These are phyloP conservation scores for Leptoclinus maculatus DNA, from an alignment of 2,797 vertebrate genomes.

Conservation along the genomic window DNA sequence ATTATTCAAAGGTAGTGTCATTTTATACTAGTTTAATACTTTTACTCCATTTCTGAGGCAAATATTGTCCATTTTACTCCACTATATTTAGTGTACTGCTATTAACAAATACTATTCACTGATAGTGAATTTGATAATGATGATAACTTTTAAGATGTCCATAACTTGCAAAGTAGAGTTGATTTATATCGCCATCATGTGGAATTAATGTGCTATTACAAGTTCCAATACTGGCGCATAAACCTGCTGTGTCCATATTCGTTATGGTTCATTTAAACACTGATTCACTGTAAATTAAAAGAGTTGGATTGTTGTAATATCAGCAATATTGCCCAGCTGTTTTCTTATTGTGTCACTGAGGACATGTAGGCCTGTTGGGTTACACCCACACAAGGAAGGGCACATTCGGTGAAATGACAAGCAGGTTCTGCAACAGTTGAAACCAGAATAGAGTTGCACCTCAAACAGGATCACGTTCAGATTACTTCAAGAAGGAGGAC, in stretches of 20 bases:
- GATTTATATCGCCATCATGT: constrained; percentile 7
- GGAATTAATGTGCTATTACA: background rate
- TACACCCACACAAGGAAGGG: constrained; percentile 60
- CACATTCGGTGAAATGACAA: constrained; percentile 16
- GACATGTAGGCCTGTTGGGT: background rate
- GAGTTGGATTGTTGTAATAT: background rate
- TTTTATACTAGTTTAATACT: too few relatives aligned
- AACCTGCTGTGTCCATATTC: background rate
- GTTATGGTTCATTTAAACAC: background rate
- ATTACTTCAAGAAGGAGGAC: background rate
- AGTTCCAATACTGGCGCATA: too few relatives aligned
- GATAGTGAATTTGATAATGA: background rate
- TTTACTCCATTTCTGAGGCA: too few relatives aligned
- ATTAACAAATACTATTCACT: background rate
- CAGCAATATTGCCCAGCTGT: too few relatives aligned
- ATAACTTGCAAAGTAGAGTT: background rate
- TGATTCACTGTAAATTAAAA: background rate
- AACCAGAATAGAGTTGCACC: constrained; percentile 31
- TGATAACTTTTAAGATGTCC: background rate
- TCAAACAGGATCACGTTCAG: background rate
- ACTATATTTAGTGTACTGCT: background rate
- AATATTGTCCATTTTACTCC: too few relatives aligned
- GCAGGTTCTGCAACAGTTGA: constrained; percentile 64
- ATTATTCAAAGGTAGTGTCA: background rate
- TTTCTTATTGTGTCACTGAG: background rate